A percentile compares a stretch with the other conserved stretches of the same genome.
Evolutionary conservation across 2,113 vertebrate genomes (phyloP).

Genomic region (Rhodinocichla rosea): DNA sequence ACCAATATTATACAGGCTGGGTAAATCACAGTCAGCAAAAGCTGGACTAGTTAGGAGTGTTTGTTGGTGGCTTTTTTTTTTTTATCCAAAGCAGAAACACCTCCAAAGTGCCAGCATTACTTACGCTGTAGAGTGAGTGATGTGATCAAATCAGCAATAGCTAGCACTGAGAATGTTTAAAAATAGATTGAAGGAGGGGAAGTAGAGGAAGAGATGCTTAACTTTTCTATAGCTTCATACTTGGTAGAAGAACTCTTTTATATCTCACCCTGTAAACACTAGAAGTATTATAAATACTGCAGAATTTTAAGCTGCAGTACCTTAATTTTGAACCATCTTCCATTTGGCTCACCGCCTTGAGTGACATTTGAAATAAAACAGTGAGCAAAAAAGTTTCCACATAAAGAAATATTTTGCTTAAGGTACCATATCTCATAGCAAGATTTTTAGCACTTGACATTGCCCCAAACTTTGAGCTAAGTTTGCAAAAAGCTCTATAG

Average conservation of each 20-base stretch:
- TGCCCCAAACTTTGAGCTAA: neutral
- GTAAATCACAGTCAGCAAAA: neutral
- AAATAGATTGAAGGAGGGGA: neutral
- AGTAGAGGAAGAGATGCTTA: neutral
- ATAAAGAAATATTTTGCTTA: neutral
- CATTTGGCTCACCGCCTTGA: neutral
- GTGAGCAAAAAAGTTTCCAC: neutral
- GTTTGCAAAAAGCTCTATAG: neutral
- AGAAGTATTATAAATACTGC: neutral
- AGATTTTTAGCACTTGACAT: neutral
- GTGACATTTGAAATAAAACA: conserved; percentile 15
- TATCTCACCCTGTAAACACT: neutral
- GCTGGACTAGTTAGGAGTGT: neutral
- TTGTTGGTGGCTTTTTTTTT: neutral
- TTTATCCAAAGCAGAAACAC: neutral
- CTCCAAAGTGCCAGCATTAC: neutral
- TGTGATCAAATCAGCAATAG: conserved; percentile 13
- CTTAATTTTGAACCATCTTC: neutral
- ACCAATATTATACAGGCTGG: neutral
- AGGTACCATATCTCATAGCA: neutral
- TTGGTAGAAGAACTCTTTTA: neutral
- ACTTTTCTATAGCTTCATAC: neutral
- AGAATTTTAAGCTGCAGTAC: neutral
- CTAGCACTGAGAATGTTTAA: neutral
- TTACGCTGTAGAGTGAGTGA: neutral